Base-by-base conservation (phyloP, 2,797 vertebrate species). In the Molossus alvarezi region DNA sequence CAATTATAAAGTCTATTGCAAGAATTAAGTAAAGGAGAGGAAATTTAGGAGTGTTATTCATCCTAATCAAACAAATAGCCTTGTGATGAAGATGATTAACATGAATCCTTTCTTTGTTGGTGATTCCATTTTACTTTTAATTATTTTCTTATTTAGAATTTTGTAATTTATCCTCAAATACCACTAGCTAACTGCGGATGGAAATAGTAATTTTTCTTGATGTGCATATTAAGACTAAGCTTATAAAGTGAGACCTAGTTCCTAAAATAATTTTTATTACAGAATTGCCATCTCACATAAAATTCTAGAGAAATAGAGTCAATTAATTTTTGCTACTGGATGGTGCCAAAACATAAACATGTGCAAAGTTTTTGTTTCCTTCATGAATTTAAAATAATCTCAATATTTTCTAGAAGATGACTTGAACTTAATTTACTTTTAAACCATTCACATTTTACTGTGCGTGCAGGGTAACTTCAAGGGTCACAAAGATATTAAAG, bases 181-280 rank as follows among this genome's bases (percentile, higher is more conserved):
- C 27, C 18, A 65, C 25, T 65, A 80, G 62, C 27, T 71, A 91
- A 86, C 48, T 86, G 14, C 88, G 65, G 7, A 82, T 73, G 62
- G 9, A 90, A 93, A 95, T 84, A 93, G 33, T 83, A 33, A 33
- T 73, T 96, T 96, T 96, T 77, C 83, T 83, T 88, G 51, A 73
- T 94, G 60, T 92, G 17, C 48, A 92, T 87, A 71, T 95, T 90
- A 91, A 90, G 33, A 18, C 82, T 91, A 17, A 88, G 85, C 82
- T 90, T 93, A 62, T 82, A 90, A 92, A 92, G 18, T 94, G 83
- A 95, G 81, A 95, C 79, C 48, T 88, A 67, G 21, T 95, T 95
- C 90, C 65, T 48, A 86, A 96, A 96, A 93, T 96, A 96, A 85
- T 85, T 62, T 94, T 90, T 95, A 58, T 88, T 97, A 88, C 93